These are phyloP conservation scores for Tiphia femorata DNA, from an alignment of 2,888 invertebrate species.

Conservation along the genomic window DNA sequence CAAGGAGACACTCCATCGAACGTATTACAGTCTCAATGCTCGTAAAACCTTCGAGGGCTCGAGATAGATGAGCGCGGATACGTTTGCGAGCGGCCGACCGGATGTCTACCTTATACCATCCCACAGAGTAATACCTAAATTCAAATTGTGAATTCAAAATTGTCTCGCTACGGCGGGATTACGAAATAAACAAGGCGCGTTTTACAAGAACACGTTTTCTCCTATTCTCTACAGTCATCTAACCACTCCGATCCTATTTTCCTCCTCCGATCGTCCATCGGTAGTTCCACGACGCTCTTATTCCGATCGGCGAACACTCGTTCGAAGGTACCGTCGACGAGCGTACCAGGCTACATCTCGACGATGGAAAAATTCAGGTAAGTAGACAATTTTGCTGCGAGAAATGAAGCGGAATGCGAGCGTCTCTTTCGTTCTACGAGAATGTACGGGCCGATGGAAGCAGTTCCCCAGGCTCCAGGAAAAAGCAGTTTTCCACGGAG, in stretches of 20 bases:
- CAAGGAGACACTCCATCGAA: no score
- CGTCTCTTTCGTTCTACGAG: no score
- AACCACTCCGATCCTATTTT: no score
- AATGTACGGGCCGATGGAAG: no score
- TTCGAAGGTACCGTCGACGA: no score
- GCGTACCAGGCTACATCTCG: no score
- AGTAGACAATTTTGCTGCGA: no score
- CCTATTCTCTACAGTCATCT: not conserved
- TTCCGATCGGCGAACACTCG: no score
- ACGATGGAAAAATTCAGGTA: no score
- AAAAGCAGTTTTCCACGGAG: no score
- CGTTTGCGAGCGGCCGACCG: slow-evolving; percentile 21
- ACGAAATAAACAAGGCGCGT: slow-evolving; percentile 53
- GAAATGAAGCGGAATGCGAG: no score
- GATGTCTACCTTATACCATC: slow-evolving; percentile 9
- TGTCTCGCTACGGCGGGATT: slow-evolving; percentile 38
- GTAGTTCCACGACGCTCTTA: not conserved
- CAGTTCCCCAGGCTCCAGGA: no score
- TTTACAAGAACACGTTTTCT: slow-evolving; percentile 42
- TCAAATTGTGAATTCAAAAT: slow-evolving; percentile 27
- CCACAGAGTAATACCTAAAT: slow-evolving; percentile 29
- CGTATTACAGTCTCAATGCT: not conserved
- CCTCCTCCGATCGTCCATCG: not conserved
- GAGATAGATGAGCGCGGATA: slow-evolving; percentile 11
- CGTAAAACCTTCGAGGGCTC: not conserved